These are phyloP conservation scores for Trinectes maculatus DNA, from an alignment of 2,113 vertebrate species.

Conservation along the genomic window DNA sequence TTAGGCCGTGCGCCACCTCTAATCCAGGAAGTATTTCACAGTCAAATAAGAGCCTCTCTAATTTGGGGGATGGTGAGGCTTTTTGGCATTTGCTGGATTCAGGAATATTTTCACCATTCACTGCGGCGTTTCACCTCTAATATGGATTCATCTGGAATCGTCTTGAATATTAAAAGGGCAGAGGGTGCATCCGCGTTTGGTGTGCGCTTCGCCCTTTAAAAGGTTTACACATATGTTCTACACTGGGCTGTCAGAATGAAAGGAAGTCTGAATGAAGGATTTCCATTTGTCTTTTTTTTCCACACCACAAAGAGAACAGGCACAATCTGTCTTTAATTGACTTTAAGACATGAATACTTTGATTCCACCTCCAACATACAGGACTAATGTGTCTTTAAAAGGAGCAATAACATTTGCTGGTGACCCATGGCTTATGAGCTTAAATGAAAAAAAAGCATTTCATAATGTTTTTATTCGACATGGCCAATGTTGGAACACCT, in stretches of 20 bases:
- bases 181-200: background rate
- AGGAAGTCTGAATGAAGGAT: no score
- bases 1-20: conserved; percentile 69
- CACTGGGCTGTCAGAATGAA: background rate
- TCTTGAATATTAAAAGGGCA: background rate
- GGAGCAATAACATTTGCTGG: no score
- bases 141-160: background rate
- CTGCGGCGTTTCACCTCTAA: background rate
- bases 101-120: conserved; percentile 16
- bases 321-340: no score
- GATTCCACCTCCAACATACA: no score
- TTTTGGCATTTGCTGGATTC: conserved; percentile 22
- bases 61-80: conserved; percentile 56
- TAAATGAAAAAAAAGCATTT: no score
- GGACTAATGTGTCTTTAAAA: no score
- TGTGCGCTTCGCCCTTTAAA: background rate
- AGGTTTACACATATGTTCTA: background rate
- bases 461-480: no score
- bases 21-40: conserved; percentile 71
- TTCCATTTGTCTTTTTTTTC: no score
- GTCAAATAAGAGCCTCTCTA: conserved; percentile 68
- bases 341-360: no score
- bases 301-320: no score
- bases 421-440: no score
- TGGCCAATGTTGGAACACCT: no score